phyloP scores from a whole-genome alignment of 64 coral and sea anemone species.

The Cladopsammia gracilis region DNA sequence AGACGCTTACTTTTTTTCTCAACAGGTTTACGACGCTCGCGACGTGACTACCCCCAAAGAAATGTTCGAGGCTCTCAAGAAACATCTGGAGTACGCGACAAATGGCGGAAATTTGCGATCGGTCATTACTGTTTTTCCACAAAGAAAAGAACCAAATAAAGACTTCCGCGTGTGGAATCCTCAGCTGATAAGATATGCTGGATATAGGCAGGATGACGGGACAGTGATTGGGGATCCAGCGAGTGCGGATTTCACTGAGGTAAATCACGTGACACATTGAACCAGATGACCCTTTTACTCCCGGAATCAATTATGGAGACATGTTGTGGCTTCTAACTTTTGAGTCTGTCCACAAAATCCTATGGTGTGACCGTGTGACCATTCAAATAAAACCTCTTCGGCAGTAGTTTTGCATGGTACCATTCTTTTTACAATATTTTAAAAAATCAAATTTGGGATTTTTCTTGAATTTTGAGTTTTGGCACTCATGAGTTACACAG shows the following conservation, averaged over 20 bases:
- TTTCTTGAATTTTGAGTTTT: too few relatives aligned
- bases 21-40: conserved; percentile 66
- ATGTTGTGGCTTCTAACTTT: too few relatives aligned
- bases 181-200: conserved; percentile 67
- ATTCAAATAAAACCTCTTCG: too few relatives aligned
- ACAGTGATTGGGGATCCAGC: conserved; percentile 81
- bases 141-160: conserved; percentile 63
- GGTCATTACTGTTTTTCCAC: conserved; percentile 63
- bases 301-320: too few relatives aligned
- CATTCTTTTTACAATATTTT: too few relatives aligned
- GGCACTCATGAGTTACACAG: too few relatives aligned
- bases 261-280: neutral
- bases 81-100: conserved; percentile 31
- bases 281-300: neutral
- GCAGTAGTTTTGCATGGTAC: too few relatives aligned
- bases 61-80: conserved; percentile 57
- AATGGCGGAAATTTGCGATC: conserved; percentile 72
- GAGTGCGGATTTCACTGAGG: conserved; percentile 59
- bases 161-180: conserved; percentile 76
- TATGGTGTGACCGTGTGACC: too few relatives aligned
- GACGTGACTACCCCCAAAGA: conserved; percentile 25
- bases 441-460: too few relatives aligned
- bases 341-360: too few relatives aligned
- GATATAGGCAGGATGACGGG: conserved; percentile 74
- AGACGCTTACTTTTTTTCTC: neutral